Base-by-base conservation (phyloP, 1,140 invertebrate genomes). In the Ylistrum balloti region DNA sequence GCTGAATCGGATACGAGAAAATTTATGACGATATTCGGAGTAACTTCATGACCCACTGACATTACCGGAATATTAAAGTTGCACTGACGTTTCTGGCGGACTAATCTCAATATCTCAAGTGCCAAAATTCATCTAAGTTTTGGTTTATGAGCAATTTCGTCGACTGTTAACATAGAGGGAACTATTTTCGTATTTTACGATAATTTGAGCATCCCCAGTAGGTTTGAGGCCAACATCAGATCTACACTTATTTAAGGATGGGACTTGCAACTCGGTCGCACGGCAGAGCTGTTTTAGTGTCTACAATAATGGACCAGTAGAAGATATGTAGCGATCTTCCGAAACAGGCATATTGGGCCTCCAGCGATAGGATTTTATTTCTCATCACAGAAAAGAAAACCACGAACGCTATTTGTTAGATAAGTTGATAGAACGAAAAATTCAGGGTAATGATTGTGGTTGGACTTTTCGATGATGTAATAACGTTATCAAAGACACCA, bases 101-200 rank as follows among this genome's bases (percentile, higher is more conserved):
- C 56, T 74, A 74, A 74, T 74, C 56, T n/a, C 22, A 74, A 74
- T 74, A 74, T 74, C 56, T 74, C 56, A 74, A 74, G 56, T 74
- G 56, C 56, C 56, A 74, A 74, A 74, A 74, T 74, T 74, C 56
- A 74, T 74, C 56, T 74, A 74, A 74, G 56, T 74, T 74, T 74
- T 74, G 56, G 56, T 74, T 74, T 74, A 74, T 74, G 56, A 74
- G 56, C 56, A 74, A 74, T 74, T 74, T 74, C 56, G 9, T 74
- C 56, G 22, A 74, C 56, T 74, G n/a, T 74, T 74, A 74, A 74
- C 56, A 74, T 74, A 28, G 5, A 28, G 56, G 56, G 17, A 74
- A 74, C 56, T 74, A 74, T 74, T 74, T 74, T 74, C 56, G 56
- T 74, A 74, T 74, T 74, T 74, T 74, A 74, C 56, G 56, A 74